Conservation (phyloP, 2,888 invertebrate species). For the Fissipunctia ypsillon region DNA sequence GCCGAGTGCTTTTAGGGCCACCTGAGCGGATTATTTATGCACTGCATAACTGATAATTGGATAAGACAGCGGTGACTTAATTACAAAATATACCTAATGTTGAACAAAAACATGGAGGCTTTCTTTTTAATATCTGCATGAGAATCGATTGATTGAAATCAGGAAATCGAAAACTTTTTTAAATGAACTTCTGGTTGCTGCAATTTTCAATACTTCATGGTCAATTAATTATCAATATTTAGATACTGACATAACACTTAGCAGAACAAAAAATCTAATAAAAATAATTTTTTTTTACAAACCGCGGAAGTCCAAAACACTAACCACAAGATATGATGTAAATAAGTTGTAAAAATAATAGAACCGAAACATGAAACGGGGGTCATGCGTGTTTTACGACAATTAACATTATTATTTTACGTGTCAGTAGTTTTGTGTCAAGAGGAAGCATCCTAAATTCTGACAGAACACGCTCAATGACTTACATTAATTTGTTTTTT, state of each 20-base stretch:
- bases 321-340: slow-evolving; percentile 36
- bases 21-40: slow-evolving; percentile 4
- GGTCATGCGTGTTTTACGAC: slow-evolving; percentile 46
- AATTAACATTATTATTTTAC: slow-evolving; percentile 43
- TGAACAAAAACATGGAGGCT: not conserved
- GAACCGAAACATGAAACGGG: slow-evolving; percentile 24
- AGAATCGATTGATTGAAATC: not conserved
- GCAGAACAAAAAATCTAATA: not conserved
- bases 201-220: slow-evolving; percentile 19
- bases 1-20: not conserved
- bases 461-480: slow-evolving; percentile 49
- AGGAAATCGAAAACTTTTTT: not conserved
- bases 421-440: slow-evolving; percentile 51
- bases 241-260: slow-evolving; percentile 17
- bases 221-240: slow-evolving; percentile 39
- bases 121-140: not conserved
- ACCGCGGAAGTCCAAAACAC: slow-evolving; percentile 47
- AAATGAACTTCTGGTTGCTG: not conserved
- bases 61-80: not conserved
- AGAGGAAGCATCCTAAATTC: slow-evolving; percentile 48
- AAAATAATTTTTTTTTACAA: slow-evolving; percentile 24
- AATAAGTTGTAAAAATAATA: slow-evolving; percentile 18
- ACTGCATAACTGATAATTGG: not conserved
- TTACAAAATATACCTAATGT: not conserved
- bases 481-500: slow-evolving; percentile 2